phyloP scores from a whole-genome alignment of 2,113 vertebrate genomes.

The Callaeas wilsoni region DNA sequence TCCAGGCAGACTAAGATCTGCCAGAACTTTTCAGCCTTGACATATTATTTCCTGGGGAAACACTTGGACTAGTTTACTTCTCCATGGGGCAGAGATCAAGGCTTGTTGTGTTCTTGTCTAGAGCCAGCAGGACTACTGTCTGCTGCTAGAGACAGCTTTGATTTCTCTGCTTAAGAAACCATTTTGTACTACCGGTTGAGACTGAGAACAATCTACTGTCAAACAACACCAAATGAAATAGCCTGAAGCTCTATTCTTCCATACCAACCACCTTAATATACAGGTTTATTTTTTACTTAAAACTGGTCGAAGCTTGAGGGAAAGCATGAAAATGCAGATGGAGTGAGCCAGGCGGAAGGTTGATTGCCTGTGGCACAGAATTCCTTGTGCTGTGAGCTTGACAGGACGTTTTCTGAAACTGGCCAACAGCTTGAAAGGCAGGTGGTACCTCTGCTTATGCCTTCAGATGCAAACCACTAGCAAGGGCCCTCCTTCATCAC shows the following conservation, averaged over 20 bases:
- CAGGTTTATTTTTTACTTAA: background rate
- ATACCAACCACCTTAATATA: background rate
- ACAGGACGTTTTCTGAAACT: background rate
- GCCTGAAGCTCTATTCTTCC: background rate
- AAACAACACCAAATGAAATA: background rate
- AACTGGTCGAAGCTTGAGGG: background rate
- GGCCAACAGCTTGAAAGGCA: background rate
- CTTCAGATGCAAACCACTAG: background rate
- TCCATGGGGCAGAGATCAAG: background rate
- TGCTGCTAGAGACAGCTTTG: background rate
- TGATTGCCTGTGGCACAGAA: background rate
- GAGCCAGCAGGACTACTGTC: background rate
- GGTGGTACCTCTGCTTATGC: background rate
- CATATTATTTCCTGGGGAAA: background rate
- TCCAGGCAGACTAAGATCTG: background rate
- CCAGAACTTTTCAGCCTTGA: background rate
- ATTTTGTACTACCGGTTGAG: background rate
- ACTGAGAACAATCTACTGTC: background rate
- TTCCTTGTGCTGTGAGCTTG: background rate
- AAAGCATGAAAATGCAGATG: background rate
- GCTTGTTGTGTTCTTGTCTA: background rate
- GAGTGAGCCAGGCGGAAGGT: background rate
- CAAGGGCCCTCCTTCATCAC: background rate
- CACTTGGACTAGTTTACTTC: background rate
- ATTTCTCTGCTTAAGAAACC: background rate